These are phyloP conservation scores for Prenolepis imparis DNA, from an alignment of 2,888 invertebrate genomes.

Conservation along the genomic window DNA sequence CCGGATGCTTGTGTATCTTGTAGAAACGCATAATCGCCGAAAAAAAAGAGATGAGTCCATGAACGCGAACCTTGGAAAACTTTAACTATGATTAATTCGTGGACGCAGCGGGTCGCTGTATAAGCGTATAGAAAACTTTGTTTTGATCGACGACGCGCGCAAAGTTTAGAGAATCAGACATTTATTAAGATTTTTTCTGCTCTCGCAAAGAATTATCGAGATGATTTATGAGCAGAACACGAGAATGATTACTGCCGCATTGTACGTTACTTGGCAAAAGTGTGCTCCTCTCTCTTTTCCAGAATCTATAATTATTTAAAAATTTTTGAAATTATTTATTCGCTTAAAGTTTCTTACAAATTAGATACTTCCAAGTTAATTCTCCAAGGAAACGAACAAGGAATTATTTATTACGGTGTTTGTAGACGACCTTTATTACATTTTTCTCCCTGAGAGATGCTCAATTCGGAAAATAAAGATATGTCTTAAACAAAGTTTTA, in stretches of 20 bases:
- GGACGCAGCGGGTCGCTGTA: conserved; percentile 38
- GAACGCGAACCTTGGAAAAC: conserved; percentile 41
- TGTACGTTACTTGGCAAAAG: conserved; percentile 21
- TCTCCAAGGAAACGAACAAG: neutral
- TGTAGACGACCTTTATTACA: neutral
- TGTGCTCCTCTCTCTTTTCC: conserved; percentile 9
- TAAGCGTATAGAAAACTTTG: conserved; percentile 50
- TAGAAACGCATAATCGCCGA: conserved; percentile 1
- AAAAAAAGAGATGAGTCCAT: conserved; percentile 36
- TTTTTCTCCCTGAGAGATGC: neutral
- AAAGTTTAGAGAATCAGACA: conserved; percentile 57
- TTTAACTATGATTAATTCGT: conserved; percentile 49
- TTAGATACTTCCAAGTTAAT: neutral
- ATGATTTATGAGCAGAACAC: conserved; percentile 40
- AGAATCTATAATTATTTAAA: conserved; percentile 25
- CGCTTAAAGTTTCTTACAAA: conserved; percentile 15
- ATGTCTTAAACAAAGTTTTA: neutral
- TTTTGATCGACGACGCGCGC: conserved; percentile 54
- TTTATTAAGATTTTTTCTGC: conserved; percentile 51
- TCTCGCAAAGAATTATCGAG: conserved; percentile 44
- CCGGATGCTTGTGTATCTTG: conserved; percentile 33
- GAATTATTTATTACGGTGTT: conserved; percentile 21
- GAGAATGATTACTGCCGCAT: conserved; percentile 35
- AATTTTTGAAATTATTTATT: conserved; percentile 33
- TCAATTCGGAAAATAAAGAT: conserved; percentile 9